These are phyloP conservation scores for Yponomeuta plumbellus DNA, from an alignment of 2,888 invertebrate species.

Conservation along the genomic window DNA sequence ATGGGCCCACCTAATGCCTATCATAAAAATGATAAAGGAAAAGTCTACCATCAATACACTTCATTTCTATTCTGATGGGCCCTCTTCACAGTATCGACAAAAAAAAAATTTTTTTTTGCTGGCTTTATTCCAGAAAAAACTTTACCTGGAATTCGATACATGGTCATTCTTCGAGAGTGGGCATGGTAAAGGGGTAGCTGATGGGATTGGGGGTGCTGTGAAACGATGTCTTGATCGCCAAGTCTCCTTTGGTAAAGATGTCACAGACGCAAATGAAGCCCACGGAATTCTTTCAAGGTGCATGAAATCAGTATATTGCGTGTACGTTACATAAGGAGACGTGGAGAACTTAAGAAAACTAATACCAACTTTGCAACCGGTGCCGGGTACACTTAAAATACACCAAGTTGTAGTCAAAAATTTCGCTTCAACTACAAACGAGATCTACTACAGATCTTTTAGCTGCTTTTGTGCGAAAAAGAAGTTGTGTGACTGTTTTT, in stretches of 20 bases:
- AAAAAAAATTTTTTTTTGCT: constrained; percentile 22
- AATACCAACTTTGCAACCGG: neutral
- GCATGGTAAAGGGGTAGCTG: constrained; percentile 22
- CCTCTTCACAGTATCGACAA: constrained; percentile 19
- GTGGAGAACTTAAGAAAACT: neutral
- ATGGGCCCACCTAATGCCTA: too few relatives aligned
- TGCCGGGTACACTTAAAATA: neutral
- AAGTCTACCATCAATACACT: constrained; percentile 9
- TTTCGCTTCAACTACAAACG: neutral
- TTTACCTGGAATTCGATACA: constrained; percentile 12
- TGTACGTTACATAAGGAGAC: neutral
- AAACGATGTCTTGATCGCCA: constrained; percentile 20
- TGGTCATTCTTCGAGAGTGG: constrained; percentile 20
- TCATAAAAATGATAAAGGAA: neutral
- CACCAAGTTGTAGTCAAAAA: neutral
- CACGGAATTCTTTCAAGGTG: neutral
- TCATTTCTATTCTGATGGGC: constrained; percentile 19
- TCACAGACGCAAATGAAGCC: neutral
- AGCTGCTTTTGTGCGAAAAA: neutral
- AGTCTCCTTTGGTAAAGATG: constrained; percentile 16
- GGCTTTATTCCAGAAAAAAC: constrained; percentile 17
- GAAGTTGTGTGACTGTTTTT: neutral
- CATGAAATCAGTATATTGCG: neutral
- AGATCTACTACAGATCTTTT: constrained; percentile 1
- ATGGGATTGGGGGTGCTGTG: constrained; percentile 21